Base-by-base conservation (phyloP, 2,797 vertebrate species). In the Platyrinchus mystaceus region DNA sequence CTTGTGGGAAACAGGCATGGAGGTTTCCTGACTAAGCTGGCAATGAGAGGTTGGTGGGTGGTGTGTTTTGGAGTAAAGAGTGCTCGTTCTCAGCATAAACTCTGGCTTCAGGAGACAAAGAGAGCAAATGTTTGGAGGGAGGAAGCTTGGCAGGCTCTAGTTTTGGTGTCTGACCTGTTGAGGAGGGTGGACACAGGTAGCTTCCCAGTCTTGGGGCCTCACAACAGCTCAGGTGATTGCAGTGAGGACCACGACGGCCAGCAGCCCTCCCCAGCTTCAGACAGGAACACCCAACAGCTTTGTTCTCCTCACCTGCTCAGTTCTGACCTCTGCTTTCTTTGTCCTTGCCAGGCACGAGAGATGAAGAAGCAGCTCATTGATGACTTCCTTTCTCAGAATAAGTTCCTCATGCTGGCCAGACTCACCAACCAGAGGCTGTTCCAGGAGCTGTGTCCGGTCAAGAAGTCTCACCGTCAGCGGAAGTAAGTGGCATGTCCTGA, bases 331-430 rank as follows among this genome's bases (percentile, higher is more conserved):
- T 34, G 24, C 50, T 95, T 67, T 34, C 27, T 90, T 81, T 68
- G 34, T 94, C 81, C 71, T 94, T 58, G 27, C 28, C 97, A 99
- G 99, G 98, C 98, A 46, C 99, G 99, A 96, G 98, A 98, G 32
- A 98, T 99, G 98, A 99, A 99, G 95, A 99, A 99, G 90, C 98
- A 98, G 91, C 98, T 99, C 46, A 98, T 99, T 5, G 99, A 99
- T 0, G 99, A 99, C 97, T 99, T 99, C 96, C 98, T 99, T 92
- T 97, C 98, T 52, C 99, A 99, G 95, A 99, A 99, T 96, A 99
- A 99, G 91, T 99, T 99, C 82, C 98, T 99, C 5, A 95, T 99
- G 9, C 99, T 97, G 2, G 97, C 99, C 27, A 98, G 99, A 32
- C 98, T 99, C 90, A 99, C 99, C 95, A 99, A 97, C 96, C 99